phyloP scores from a whole-genome alignment of 2,797 vertebrate genomes.

The Distichodus sexfasciatus region DNA sequence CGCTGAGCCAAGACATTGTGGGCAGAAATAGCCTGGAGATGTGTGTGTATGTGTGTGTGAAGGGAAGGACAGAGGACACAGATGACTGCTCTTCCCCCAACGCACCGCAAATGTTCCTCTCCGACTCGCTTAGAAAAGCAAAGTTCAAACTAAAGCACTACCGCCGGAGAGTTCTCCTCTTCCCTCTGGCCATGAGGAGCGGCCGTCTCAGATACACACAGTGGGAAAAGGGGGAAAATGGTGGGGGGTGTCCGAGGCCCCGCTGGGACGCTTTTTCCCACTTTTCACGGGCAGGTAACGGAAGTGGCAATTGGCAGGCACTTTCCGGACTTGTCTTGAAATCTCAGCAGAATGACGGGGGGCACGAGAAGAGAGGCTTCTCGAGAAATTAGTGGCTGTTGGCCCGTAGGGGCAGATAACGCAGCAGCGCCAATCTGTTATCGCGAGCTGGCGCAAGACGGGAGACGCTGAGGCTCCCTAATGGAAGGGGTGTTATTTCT shows the following conservation, averaged over 20 bases:
- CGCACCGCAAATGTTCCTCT: conserved; percentile 28
- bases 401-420: background rate
- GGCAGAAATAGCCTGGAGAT: conserved; percentile 33
- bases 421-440: background rate
- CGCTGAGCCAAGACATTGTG: conserved; percentile 23
- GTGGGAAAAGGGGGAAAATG: too few relatives aligned
- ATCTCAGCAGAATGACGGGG: conserved; percentile 9
- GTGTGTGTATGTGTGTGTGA: background rate
- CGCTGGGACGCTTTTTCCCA: conserved; percentile 35
- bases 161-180: conserved; percentile 23
- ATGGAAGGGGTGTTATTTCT: background rate
- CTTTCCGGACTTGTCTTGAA: conserved; percentile 4
- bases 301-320: conserved; percentile 31
- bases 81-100: conserved; percentile 20
- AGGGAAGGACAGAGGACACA: conserved; percentile 4
- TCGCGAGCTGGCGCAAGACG: background rate
- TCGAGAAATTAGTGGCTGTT: background rate
- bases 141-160: conserved; percentile 5
- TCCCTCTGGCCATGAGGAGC: conserved; percentile 34
- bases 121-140: conserved; percentile 22
- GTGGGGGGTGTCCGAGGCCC: too few relatives aligned
- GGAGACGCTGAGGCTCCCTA: background rate
- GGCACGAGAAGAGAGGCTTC: background rate
- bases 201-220: conserved; percentile 23
- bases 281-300: background rate